phyloP scores from a whole-genome alignment of 2,797 vertebrate species.

The Tragelaphus eurycerus region DNA sequence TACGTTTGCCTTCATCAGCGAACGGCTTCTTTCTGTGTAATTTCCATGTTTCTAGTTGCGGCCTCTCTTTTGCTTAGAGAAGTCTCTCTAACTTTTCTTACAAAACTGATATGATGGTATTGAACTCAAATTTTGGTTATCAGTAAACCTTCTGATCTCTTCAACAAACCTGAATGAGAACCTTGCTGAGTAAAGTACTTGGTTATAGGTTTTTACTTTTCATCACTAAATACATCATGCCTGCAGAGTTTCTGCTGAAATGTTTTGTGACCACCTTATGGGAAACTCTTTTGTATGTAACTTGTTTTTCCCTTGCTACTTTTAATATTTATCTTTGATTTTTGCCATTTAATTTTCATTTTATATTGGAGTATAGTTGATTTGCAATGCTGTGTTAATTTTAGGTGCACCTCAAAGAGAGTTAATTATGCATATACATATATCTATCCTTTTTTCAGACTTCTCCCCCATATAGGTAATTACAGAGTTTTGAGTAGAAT shows the following conservation, averaged over 20 bases:
- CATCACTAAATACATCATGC: neutral
- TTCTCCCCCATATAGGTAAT: neutral
- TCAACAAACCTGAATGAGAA: neutral
- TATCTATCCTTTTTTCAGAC: neutral
- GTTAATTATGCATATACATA: neutral
- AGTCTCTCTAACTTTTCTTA: neutral
- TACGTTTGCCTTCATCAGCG: neutral
- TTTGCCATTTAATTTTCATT: neutral
- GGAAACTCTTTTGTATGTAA: neutral
- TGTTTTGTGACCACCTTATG: neutral
- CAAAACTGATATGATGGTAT: neutral
- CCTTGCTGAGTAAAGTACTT: neutral
- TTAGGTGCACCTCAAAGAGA: neutral
- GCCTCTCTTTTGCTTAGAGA: neutral
- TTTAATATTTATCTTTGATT: neutral
- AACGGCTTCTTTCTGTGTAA: neutral
- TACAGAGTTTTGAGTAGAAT: neutral
- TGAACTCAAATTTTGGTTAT: neutral
- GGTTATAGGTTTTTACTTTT: neutral
- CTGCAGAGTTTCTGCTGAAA: neutral
- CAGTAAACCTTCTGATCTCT: neutral
- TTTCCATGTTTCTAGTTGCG: neutral
- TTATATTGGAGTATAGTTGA: neutral
- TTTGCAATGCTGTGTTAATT: neutral
- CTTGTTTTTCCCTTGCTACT: neutral